phyloP scores from a whole-genome alignment of 2,113 vertebrate genomes.

The Tyrannus savana region DNA sequence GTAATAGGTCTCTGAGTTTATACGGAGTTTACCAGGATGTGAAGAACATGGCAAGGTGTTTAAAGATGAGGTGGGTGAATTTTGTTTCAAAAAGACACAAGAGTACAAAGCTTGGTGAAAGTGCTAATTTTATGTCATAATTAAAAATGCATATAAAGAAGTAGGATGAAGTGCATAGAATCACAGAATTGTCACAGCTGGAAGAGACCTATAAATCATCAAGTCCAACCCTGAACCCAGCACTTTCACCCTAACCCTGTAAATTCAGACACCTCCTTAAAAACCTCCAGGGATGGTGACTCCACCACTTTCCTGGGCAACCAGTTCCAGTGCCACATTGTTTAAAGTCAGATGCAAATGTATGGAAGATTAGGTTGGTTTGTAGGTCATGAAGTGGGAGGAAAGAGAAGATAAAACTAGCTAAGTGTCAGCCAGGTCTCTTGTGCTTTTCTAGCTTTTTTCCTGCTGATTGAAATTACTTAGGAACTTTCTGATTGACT shows the following conservation, averaged over 20 bases:
- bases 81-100: background rate
- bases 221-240: background rate
- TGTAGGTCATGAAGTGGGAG: background rate
- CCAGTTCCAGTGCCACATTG: background rate
- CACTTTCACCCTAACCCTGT: too few relatives aligned
- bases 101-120: background rate
- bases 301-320: background rate
- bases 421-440: background rate
- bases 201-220: background rate
- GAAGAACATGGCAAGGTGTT: constrained; percentile 87
- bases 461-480: background rate
- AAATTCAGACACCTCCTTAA: background rate
- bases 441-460: background rate
- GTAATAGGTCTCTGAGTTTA: constrained; percentile 83
- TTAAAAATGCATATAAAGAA: background rate
- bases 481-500: background rate
- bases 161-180: background rate
- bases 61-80: constrained; percentile 83
- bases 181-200: background rate
- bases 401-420: background rate
- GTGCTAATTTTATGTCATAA: background rate
- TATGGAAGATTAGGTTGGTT: background rate
- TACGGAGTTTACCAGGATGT: constrained; percentile 86
- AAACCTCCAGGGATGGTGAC: background rate
- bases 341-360: background rate